Base-by-base conservation (phyloP, 1,140 invertebrate genomes). In the Drosophila sturtevanti region DNA sequence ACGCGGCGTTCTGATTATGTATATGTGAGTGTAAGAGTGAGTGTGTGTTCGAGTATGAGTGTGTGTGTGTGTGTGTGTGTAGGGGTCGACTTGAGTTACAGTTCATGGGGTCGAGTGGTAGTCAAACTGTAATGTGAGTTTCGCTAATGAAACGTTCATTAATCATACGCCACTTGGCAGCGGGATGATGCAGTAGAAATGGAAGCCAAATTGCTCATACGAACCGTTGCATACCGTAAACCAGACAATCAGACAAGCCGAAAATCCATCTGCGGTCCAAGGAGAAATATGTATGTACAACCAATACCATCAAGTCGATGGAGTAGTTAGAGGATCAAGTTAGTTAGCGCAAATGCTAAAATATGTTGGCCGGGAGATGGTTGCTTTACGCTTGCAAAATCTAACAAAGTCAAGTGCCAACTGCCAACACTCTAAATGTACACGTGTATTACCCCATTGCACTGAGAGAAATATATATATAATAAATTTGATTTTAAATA, bases 111-210 rank as follows among this genome's bases (percentile, higher is more conserved):
- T 59, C 76, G 61, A 60, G 35, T 54, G 59, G 48, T 38, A 67
- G 60, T 41, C 51, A 11, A 72, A 44, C 60, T 62, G 79, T 80
- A 85, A 85, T 69, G 72, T 38, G 73, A 81, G 81, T 65, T 56
- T 64, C 84, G 76, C 84, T 89, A 87, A 87, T 87, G 84, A 87
- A 87, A 87, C 68, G 77, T 89, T 87, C 84, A 89, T 87, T 87
- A 87, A 87, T 87, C 84, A 87, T 87, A 79, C 62, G 68, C 63
- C 60, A 67, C 64, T 70, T 78, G 82, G 72, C 68, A 69, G 71
- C 68, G 65, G 55, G 41, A 21, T 16, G 38, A 14, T 16, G 18
- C 60, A 58, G 34, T 44, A 44, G 34, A 24, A 55, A 31, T 34
- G 35, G 12, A 18, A 38, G 37, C 66, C 66, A 62, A 66, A 70